Base-by-base conservation (phyloP, 2,113 vertebrate species). In the Pycnonotus jocosus region DNA sequence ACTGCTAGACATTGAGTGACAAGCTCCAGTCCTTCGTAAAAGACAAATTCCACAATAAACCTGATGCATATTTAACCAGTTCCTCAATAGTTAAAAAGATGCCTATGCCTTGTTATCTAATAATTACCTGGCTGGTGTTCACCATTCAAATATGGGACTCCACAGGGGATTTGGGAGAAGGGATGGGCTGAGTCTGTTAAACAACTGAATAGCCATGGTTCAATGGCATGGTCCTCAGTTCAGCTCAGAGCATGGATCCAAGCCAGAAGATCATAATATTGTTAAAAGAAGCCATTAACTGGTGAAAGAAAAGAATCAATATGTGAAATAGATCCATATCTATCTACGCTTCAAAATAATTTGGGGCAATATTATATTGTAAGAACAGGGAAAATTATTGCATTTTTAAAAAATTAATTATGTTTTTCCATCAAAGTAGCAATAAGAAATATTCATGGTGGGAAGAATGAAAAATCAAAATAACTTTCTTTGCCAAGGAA, bases 391-490 rank as follows among this genome's bases (percentile, higher is more conserved):
- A 50, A 92, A 84, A 88, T 30, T 0, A 88, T 78, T n/a, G n/a
- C n/a, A n/a, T n/a, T n/a, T n/a, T n/a, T n/a, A n/a, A n/a, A n/a
- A n/a, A n/a, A n/a, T n/a, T n/a, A n/a, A n/a, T n/a, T n/a, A n/a
- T n/a, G n/a, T n/a, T 82, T 88, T 80, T 77, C 44, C 35, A 86
- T 58, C 42, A 65, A 86, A 88, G 19, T n/a, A 86, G 27, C 31
- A 77, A 5, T 56, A 57, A 86, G 50, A 93, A 90, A 51, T 81
- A 77, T 50, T 86, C 51, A 48, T 31, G 18, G 31, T 53, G 20
- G n/a, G 24, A 90, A 74, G 38, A 86, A 83, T 20, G 50, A 88
- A n/a, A 93, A 93, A 72, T 22, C 20, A 88, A 92, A 92, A 84
- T 47, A 81, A 71, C 33, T 68, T 81, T 47, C 16, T n/a, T 92